Evolutionary conservation across 2,888 invertebrate species (phyloP), one percentile per base, ranked within the genome.

Genomic region (Agonopterix subpropinquella): DNA sequence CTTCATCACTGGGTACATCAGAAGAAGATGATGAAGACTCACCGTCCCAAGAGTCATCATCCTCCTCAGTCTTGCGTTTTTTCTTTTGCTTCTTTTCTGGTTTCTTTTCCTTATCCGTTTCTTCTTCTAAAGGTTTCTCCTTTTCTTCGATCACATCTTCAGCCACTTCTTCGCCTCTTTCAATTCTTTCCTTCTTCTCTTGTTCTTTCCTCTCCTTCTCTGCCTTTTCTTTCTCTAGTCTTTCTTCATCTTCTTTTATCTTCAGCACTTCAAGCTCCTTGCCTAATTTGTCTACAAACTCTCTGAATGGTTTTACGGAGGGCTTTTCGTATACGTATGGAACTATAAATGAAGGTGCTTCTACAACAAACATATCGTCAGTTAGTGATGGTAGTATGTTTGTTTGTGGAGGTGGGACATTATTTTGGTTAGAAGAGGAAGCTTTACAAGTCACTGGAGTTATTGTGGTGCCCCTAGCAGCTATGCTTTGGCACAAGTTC

Each of bases 321-420:
- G 96, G 95, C 76, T 96, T 96, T 77, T 97, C 96, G 82, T 96
- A 96, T 10, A 96, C 95, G 77, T 96, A 97, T 39, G 97, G 97
- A 58, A 97, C 96, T 75, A 97, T 96, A 70, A 97, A 96, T 39
- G 96, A 96, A 8, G 97, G 96, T 35, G 96, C 96, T 83, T 97
- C 96, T 18, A 97, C 94, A 18, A 96, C 96, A 82, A 95, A 96
- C 94, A 96, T 96, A 63, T 96, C 96, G 78, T 97, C 96, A 39
- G 96, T 96, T 15, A 97, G 81, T 10, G 95, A 95, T 11, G 96
- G 96, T 64, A 96, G 78, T 57, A 96, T 87, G 51, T 77, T 85
- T 39, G 39, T 39, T 39, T 39, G 39, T 9, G 9, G 9, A 10
- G 65, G 11, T 53, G 62, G 58, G 11, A 55, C 42, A 54, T 51